Percentiles rank a stretch among this genome's conserved stretches.
These are phyloP conservation scores for Cyprinella venusta DNA, from an alignment of 2,797 vertebrate genomes.

Conservation along the genomic window DNA sequence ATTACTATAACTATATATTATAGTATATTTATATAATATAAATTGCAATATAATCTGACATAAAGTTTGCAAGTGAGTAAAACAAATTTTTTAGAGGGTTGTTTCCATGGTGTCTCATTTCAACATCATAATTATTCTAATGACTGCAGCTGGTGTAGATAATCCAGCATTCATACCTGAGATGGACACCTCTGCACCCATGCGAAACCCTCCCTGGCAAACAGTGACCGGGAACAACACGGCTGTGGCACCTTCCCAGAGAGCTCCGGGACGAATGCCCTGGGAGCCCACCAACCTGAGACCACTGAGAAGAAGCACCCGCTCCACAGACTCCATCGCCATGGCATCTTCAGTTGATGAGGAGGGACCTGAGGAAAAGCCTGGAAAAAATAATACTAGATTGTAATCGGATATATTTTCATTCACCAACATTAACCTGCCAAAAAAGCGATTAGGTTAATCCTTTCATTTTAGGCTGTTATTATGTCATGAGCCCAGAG, in stretches of 20 bases:
- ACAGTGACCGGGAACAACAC: constrained; percentile 74
- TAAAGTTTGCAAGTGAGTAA: neutral
- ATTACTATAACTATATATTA: too few relatives aligned
- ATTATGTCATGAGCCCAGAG: neutral
- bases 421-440: neutral
- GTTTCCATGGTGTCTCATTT: neutral
- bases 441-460: neutral
- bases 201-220: constrained; percentile 79
- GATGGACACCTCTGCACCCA: constrained; percentile 73
- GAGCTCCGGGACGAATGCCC: constrained; percentile 85
- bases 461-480: neutral
- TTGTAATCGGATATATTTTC: constrained; percentile 11
- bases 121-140: neutral
- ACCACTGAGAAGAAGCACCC: constrained; percentile 82
- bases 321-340: constrained; percentile 85
- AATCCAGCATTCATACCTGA: constrained; percentile 92
- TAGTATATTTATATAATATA: too few relatives aligned
- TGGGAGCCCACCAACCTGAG: constrained; percentile 84
- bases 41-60: neutral
- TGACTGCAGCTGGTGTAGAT: constrained; percentile 86
- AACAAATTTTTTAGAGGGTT: neutral
- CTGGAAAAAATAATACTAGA: constrained; percentile 33
- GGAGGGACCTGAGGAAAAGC: constrained; percentile 57
- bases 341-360: constrained; percentile 72
- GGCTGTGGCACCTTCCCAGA: constrained; percentile 85